These are phyloP conservation scores for Rhynchopsitta pachyrhyncha DNA, from an alignment of 2,113 vertebrate genomes.

Conservation along the genomic window DNA sequence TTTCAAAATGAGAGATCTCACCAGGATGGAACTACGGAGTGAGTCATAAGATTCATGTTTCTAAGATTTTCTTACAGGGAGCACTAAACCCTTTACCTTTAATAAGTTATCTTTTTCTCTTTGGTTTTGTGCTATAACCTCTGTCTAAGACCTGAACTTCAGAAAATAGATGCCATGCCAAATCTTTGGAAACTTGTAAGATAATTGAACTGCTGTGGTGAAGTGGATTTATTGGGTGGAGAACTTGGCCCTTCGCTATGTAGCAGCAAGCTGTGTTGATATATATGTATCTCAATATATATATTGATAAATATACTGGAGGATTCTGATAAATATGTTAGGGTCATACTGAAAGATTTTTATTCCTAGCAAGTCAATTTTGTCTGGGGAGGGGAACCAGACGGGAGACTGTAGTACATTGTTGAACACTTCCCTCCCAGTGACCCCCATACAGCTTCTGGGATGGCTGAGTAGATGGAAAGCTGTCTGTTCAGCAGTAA, in stretches of 20 bases:
- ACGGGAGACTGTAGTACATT: fast-evolving
- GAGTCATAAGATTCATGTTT: neutral
- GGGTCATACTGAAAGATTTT: neutral
- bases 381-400: neutral
- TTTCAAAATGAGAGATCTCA: neutral
- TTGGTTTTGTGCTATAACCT: neutral
- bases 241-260: neutral
- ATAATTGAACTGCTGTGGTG: neutral
- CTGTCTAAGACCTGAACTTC: neutral
- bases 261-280: neutral
- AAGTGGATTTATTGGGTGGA: fast-evolving
- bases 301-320: neutral
- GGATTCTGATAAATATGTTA: neutral
- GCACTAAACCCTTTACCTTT: neutral
- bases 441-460: neutral
- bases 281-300: too few species aligned
- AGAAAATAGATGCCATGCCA: neutral
- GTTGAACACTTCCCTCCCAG: neutral
- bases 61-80: neutral
- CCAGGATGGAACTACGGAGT: fast-evolving
- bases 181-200: neutral
- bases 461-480: neutral
- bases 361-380: neutral
- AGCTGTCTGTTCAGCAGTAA: neutral
- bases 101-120: neutral